Percentiles rank a stretch among this genome's conserved stretches.
phyloP scores from a whole-genome alignment of 1,140 invertebrate genomes.

The Leptopilina clavipes region DNA sequence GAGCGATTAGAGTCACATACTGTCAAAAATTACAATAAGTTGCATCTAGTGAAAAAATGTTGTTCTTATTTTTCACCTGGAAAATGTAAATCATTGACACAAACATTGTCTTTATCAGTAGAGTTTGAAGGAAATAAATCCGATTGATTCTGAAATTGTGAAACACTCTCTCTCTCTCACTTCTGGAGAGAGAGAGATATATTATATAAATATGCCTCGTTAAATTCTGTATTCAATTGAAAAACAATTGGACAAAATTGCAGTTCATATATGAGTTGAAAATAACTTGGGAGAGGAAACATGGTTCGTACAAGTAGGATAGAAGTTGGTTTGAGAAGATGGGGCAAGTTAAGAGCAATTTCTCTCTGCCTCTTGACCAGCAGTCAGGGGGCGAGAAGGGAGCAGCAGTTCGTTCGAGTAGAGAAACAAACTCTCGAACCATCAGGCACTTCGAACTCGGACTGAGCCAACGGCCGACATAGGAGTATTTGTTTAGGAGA shows the following conservation, averaged over 20 bases:
- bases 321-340: conserved; percentile 28
- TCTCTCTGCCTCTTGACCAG: conserved; percentile 26
- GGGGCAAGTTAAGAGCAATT: conserved; percentile 6
- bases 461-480: conserved; percentile 18
- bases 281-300: conserved; percentile 19
- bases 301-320: conserved; percentile 25
- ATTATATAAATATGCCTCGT: background rate
- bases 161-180: too few relatives aligned
- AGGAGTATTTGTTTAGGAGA: conserved; percentile 33
- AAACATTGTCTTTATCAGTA: too few relatives aligned
- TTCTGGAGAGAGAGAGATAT: background rate
- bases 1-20: too few relatives aligned
- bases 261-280: background rate
- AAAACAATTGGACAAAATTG: background rate
- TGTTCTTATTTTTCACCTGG: too few relatives aligned
- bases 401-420: conserved; percentile 26
- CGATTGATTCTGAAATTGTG: too few relatives aligned
- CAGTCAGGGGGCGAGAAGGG: conserved; percentile 12
- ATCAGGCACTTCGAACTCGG: conserved; percentile 20
- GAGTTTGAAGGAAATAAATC: too few relatives aligned
- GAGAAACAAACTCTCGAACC: conserved; percentile 31
- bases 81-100: too few relatives aligned
- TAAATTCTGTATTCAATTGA: background rate
- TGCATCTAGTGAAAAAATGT: too few relatives aligned
- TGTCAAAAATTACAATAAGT: too few relatives aligned